A percentile compares a stretch with the other conserved stretches of the same genome.
Conservation (phyloP, 2,888 invertebrate species). For the Cantharis flavilabris region DNA sequence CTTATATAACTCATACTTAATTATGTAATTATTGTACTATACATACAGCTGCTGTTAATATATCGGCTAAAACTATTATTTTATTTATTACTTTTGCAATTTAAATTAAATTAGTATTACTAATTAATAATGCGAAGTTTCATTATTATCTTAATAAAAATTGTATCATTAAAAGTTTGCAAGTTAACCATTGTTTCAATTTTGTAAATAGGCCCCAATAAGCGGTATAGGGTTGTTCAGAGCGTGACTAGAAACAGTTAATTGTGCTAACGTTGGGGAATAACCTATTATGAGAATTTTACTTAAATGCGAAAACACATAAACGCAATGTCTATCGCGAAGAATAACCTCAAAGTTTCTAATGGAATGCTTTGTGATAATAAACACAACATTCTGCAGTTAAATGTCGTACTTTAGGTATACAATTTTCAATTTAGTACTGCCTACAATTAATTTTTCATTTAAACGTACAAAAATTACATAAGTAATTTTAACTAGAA, state of each 20-base stretch:
- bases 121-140: not conserved
- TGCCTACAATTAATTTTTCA: not conserved
- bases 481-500: not conserved
- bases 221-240: not conserved
- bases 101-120: not conserved
- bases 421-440: not conserved
- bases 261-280: not conserved
- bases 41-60: slow-evolving; percentile 21
- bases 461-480: not conserved
- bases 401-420: not conserved
- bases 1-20: slow-evolving; percentile 11
- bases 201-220: not conserved
- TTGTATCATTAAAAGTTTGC: not conserved
- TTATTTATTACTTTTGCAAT: not conserved
- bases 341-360: not conserved
- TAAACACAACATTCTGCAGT: not conserved
- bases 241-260: not conserved
- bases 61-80: slow-evolving; percentile 15
- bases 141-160: not conserved
- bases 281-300: not conserved
- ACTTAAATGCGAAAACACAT: not conserved
- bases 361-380: not conserved
- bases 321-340: not conserved
- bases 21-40: slow-evolving; percentile 28
- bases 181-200: not conserved